These are phyloP conservation scores for Latrodectus hesperus DNA, from an alignment of 2,888 invertebrate genomes.

Conservation along the genomic window DNA sequence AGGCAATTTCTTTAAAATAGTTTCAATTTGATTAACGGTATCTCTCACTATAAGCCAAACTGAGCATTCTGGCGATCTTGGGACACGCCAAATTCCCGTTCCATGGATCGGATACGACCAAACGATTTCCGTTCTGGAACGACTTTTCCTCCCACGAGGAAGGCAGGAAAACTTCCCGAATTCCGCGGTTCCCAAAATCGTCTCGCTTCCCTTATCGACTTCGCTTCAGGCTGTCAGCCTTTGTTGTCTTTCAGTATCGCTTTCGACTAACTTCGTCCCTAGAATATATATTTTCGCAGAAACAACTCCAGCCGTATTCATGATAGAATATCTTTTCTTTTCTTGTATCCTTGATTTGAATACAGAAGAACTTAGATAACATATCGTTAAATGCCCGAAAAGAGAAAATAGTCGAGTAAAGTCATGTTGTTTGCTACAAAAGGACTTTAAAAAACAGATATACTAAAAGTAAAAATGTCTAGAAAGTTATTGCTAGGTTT, in stretches of 20 bases:
- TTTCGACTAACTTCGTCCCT: constrained; percentile 26
- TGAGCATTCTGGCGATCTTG: constrained; percentile 14
- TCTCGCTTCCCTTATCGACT: constrained; percentile 34
- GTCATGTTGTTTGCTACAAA: too few relatives aligned
- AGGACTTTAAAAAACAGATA: too few relatives aligned
- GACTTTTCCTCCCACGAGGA: constrained; percentile 27
- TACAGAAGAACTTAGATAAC: constrained; percentile 28
- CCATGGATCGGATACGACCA: constrained; percentile 59
- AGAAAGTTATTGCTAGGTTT: too few relatives aligned
- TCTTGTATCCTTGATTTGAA: constrained; percentile 19
- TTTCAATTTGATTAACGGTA: not conserved
- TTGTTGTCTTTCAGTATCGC: constrained; percentile 48
- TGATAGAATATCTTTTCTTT: constrained; percentile 28
- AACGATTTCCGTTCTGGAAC: constrained; percentile 63
- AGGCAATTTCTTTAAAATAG: too few relatives aligned
- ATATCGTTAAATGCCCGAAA: constrained; percentile 17
- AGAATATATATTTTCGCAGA: constrained; percentile 31
- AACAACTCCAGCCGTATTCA: constrained; percentile 8
- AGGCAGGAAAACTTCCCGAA: constrained; percentile 23
- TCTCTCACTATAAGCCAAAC: constrained; percentile 2
- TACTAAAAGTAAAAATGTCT: too few relatives aligned
- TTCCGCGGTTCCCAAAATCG: constrained; percentile 1
- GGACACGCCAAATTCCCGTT: constrained; percentile 35
- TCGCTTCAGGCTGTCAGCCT: constrained; percentile 40
- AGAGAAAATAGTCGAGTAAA: not conserved